A percentile compares a stretch with the other conserved stretches of the same genome.
Conservation (phyloP, 1,140 invertebrate genomes). For the Anastrepha ludens region DNA sequence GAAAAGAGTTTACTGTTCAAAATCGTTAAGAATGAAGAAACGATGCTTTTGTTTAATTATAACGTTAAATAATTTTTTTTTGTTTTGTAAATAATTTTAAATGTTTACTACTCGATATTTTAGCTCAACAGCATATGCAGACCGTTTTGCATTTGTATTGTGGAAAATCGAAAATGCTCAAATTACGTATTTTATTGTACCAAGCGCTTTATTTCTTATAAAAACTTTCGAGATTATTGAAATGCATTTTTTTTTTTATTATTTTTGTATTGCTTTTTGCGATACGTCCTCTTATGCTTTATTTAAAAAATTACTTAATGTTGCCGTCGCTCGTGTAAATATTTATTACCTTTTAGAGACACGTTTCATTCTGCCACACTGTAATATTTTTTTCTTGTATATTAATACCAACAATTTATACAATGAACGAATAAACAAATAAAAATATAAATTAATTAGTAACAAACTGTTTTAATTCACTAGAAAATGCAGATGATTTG, state of each 20-base stretch:
- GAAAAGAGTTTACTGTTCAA: neutral
- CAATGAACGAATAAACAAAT: conserved; percentile 52
- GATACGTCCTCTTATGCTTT: neutral
- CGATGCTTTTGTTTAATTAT: neutral
- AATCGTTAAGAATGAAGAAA: neutral
- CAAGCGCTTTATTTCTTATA: neutral
- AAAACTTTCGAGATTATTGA: neutral
- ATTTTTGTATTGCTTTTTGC: no score
- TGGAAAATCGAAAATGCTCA: conserved; percentile 33
- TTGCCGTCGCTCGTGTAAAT: conserved; percentile 29
- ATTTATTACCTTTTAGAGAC: conserved; percentile 42
- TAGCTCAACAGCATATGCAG: neutral
- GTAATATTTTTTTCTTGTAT: conserved; percentile 46
- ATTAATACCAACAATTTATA: conserved; percentile 46
- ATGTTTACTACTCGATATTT: neutral
- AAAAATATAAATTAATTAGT: conserved; percentile 22
- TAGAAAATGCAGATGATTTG: neutral
- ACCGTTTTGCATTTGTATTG: neutral
- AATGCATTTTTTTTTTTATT: neutral
- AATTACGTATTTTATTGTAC: neutral
- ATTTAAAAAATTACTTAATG: neutral
- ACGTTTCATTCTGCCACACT: neutral
- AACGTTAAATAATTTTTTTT: neutral
- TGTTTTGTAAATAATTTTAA: conserved; percentile 34
- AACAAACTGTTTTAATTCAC: neutral